Evolutionary conservation across 2,888 invertebrate genomes (phyloP), one percentile per base, ranked within the genome.

Genomic region (Apamea epomidion): DNA sequence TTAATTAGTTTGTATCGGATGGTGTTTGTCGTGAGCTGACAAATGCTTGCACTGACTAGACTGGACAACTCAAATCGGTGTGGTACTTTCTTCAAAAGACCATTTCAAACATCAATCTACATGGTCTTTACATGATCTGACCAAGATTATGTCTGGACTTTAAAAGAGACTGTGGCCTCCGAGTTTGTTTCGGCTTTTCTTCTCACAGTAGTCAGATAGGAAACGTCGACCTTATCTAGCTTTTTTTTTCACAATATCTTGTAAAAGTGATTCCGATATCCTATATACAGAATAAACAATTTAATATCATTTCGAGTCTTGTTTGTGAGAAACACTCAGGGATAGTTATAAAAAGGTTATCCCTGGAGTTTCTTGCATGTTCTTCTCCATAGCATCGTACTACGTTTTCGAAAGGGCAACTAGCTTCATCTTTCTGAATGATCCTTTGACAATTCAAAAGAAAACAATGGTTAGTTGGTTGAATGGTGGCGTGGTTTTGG

Each of bases 1-100:
- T 83, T 88, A 82, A 84, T 89, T 88, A 78, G 80, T 48, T 72
- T 32, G 10, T 32, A 18, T 58, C 5, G n/a, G 14, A 21, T 32
- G 25, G 48, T 64, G 67, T 42, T 78, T 78, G 68, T 64, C 29
- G 68, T 32, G 37, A 65, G 68, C 45, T 58, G 25, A 58, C 25
- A 58, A 25, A 58, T 58, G 25, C 58, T 58, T 58, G 58, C 25
- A 58, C 25, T 58, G 58, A 58, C 12, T 58, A 10, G 10, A 58
- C 10, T 58, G 12, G 58, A 25, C 25, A 10, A n/a, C 10, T n/a
- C 58, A n/a, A 58, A 58, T 58, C 25, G n/a, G 58, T 58, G 25
- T 58, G 10, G 4, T n/a, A 58, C 25, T 58, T n/a, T 3, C 10
- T n/a, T 58, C 25, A 25, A 12, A 58, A 25, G 12, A n/a, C 58